Base-by-base conservation (phyloP, 1,140 invertebrate genomes). In the Hydropsyche tenuis region DNA sequence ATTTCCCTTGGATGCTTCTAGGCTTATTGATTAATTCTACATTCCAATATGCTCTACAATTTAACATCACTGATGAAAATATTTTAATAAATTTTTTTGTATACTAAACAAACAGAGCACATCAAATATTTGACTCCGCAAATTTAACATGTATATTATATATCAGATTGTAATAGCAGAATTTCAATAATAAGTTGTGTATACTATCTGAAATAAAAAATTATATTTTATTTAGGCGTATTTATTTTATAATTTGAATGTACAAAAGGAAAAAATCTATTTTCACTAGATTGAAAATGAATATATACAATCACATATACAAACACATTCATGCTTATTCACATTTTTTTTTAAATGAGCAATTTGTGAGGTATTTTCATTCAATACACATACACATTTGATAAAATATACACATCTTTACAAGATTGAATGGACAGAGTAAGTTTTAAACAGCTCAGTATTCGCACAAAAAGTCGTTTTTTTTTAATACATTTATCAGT, bases 351-450 rank as follows among this genome's bases (percentile, higher is more conserved):
- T 72, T 75, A 62, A 73, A 66, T 76, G 75, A 76, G 75, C 75
- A 76, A 76, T 43, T 76, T 71, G 72, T 76, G 75, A 76, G 75
- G 75, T 76, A 76, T 71, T 69, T 73, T 71, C 62, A 51, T 60
- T 63, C 60, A 69, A 64, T 71, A 68, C 66, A 30, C 64, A 30
- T 69, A 73, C 46, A 72, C 64, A 72, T 65, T 66, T 48, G 69
- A 72, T 69, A 75, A 69, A 69, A 71, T 48, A 25, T 62, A 74
- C 60, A 64, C 16, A 53, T 70, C 46, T 48, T 75, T 69, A 73
- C 46, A 75, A 65, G 46, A 69, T 30, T 68, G 46, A 68, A 60
- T 75, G 74, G 56, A 60, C 56, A 60, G 74, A 75, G 51, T 75
- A 62, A 43, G 30, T 70, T 51, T n/a, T 37, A 48, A 71, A 66